Percentiles rank a stretch among this genome's conserved stretches.
Conservation (phyloP, 2,888 invertebrate genomes). For the Leptinotarsa haldemani region DNA sequence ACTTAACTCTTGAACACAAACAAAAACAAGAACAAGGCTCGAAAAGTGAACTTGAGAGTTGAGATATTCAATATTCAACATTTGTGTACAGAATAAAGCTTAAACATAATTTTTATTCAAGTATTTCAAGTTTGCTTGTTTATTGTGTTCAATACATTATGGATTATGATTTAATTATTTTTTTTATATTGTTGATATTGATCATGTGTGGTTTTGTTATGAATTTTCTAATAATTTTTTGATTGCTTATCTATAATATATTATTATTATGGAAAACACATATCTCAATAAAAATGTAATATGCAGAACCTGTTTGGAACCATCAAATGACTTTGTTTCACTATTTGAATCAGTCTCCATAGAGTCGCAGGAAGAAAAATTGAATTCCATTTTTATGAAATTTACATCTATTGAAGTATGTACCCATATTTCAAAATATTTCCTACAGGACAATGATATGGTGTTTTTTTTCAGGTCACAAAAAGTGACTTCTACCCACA, state of each 20-base stretch:
- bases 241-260: neutral
- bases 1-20: too few species aligned
- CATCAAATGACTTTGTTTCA: slow-evolving; percentile 43
- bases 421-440: neutral
- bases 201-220: too few species aligned
- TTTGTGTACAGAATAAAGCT: too few species aligned
- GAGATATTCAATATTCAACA: too few species aligned
- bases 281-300: neutral
- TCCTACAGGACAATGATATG: slow-evolving; percentile 13
- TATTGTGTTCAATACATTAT: too few species aligned
- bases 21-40: too few species aligned
- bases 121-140: too few species aligned
- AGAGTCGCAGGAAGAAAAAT: slow-evolving; percentile 42
- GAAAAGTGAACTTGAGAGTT: too few species aligned
- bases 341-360: slow-evolving; percentile 48
- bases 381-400: slow-evolving; percentile 48
- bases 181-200: too few species aligned
- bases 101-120: too few species aligned
- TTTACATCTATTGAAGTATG: slow-evolving; percentile 52
- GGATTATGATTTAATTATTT: too few species aligned
- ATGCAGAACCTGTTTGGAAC: slow-evolving; percentile 52
- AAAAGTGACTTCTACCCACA: slow-evolving; percentile 50
- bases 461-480: slow-evolving; percentile 46
- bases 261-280: neutral
- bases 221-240: too few species aligned